Percentiles rank a stretch among this genome's conserved stretches.
Conservation (phyloP, 2,888 invertebrate genomes). For the Drosophila rellima region DNA sequence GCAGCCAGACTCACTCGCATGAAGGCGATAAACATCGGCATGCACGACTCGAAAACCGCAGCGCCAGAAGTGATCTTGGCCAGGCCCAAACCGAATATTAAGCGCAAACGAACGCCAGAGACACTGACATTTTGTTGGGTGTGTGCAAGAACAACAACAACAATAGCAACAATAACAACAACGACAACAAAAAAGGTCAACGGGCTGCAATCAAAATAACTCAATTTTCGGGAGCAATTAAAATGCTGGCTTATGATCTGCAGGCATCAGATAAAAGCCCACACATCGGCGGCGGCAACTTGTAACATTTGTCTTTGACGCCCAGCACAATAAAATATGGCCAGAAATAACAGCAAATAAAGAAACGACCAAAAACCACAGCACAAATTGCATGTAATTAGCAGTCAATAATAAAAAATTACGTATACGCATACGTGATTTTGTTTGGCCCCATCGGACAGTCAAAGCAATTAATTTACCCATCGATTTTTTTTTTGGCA, state of each 20-base stretch:
- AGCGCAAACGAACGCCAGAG: constrained; percentile 31
- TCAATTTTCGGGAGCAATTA: constrained; percentile 79
- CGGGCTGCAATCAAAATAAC: constrained; percentile 80
- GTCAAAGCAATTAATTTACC: constrained; percentile 70
- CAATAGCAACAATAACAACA: constrained; percentile 15
- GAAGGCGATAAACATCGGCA: constrained; percentile 71
- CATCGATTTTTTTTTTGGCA: constrained; percentile 61
- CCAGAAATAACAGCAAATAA: background rate
- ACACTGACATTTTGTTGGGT: constrained; percentile 73
- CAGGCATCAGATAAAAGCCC: constrained; percentile 54
- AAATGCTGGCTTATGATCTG: constrained; percentile 65
- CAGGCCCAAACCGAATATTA: constrained; percentile 46
- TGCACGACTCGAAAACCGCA: constrained; percentile 55
- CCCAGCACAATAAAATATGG: constrained; percentile 19
- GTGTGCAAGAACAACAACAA: constrained; percentile 48
- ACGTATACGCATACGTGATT: constrained; percentile 72
- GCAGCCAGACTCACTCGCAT: constrained; percentile 48
- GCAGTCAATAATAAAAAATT: constrained; percentile 72
- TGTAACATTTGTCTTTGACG: constrained; percentile 60
- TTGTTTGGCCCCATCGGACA: constrained; percentile 24
- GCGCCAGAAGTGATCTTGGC: constrained; percentile 71
- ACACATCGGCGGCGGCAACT: constrained; percentile 66
- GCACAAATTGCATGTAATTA: constrained; percentile 69
- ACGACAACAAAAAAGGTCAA: constrained; percentile 66
- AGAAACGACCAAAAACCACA: constrained; percentile 6